A percentile compares a stretch with the other conserved stretches of the same genome.
Evolutionary conservation across 2,888 invertebrate genomes (phyloP).

Genomic region (Clusia tigrina): DNA sequence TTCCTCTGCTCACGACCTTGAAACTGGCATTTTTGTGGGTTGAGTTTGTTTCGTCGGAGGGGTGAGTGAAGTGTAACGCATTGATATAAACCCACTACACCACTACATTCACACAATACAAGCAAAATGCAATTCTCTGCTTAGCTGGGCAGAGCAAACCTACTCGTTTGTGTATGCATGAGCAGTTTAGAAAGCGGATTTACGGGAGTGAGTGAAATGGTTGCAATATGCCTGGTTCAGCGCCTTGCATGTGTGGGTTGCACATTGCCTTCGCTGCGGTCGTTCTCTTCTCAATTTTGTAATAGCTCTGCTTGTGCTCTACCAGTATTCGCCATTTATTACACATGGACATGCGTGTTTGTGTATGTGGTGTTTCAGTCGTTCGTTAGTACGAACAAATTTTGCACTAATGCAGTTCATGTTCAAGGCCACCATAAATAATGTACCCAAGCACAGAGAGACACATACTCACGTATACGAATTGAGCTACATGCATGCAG

Average conservation of each 20-base stretch:
- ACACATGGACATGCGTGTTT: constrained; percentile 9
- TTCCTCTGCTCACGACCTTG: constrained; percentile 18
- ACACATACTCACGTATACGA: constrained; percentile 8
- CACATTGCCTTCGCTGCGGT: not conserved
- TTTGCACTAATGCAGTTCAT: constrained; percentile 61
- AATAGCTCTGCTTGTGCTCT: not conserved
- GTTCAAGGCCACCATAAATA: constrained; percentile 60
- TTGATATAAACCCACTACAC: not conserved
- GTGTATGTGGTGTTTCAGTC: constrained; percentile 25
- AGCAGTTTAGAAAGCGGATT: not conserved
- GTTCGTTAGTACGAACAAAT: constrained; percentile 22
- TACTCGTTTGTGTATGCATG: too few relatives aligned
- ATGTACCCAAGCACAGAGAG: constrained; percentile 30
- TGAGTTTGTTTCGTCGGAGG: too few relatives aligned
- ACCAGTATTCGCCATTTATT: not conserved
- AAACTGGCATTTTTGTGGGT: constrained; percentile 4
- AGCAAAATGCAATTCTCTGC: not conserved
- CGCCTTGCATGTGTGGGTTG: not conserved
- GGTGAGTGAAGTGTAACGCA: too few relatives aligned
- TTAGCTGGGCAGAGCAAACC: too few relatives aligned
- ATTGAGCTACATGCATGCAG: not conserved
- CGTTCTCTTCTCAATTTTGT: not conserved
- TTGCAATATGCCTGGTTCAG: not conserved
- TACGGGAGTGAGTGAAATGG: not conserved
- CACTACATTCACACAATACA: not conserved